Evolutionary conservation across 1,140 invertebrate genomes (phyloP).

Genomic region (Lanistes nyassanus): DNA sequence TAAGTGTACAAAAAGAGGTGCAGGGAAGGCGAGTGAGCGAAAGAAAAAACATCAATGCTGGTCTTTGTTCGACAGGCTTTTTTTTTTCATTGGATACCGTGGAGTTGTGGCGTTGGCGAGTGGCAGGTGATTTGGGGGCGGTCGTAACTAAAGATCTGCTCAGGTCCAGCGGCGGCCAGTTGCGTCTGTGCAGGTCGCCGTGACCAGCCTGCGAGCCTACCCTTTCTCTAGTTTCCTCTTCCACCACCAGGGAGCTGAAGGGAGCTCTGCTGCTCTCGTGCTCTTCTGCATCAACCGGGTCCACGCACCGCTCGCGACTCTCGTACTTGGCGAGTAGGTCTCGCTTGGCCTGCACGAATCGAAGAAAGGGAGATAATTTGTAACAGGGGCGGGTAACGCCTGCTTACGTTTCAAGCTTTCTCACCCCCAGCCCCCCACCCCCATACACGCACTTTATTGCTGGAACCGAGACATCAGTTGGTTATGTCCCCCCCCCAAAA

Average conservation of each 20-base stretch:
- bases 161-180: no score
- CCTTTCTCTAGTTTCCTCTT: background rate
- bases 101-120: background rate
- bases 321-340: slow-evolving; percentile 7
- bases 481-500: no score
- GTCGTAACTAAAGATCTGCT: background rate
- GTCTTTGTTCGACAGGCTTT: background rate
- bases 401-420: no score
- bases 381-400: no score
- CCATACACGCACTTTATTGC: no score
- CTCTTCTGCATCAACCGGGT: background rate
- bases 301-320: background rate
- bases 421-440: no score
- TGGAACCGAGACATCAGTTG: no score
- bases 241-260: background rate
- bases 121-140: background rate
- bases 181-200: background rate
- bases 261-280: background rate
- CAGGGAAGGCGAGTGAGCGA: background rate
- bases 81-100: background rate
- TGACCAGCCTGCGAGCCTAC: background rate
- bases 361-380: background rate
- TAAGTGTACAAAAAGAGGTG: no score
- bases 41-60: background rate
- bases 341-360: slow-evolving; percentile 3